These are phyloP conservation scores for Eupithecia exiguata DNA, from an alignment of 2,888 invertebrate genomes.

Conservation along the genomic window DNA sequence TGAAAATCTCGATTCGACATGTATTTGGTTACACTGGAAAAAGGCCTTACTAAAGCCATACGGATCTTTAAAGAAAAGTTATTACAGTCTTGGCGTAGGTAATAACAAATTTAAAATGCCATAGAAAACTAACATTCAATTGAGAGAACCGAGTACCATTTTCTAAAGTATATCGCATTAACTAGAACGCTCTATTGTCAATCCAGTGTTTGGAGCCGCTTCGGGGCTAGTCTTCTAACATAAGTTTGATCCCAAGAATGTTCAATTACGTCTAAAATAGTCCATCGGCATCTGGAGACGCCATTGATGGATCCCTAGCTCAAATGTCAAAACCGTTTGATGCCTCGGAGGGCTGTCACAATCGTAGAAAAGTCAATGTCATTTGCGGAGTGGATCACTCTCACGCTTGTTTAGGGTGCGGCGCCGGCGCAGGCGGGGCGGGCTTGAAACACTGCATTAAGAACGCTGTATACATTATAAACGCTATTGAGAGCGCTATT, in stretches of 20 bases:
- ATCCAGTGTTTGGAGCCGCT: slow-evolving; percentile 50
- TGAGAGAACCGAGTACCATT: slow-evolving; percentile 25
- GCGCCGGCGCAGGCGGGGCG: slow-evolving; percentile 84
- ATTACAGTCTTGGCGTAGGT: slow-evolving; percentile 66
- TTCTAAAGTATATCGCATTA: slow-evolving; percentile 41
- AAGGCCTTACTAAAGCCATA: slow-evolving; percentile 54
- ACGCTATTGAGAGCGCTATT: slow-evolving; percentile 92
- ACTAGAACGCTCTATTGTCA: slow-evolving; percentile 48
- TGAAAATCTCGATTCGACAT: slow-evolving; percentile 49
- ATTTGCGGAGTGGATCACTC: slow-evolving; percentile 35
- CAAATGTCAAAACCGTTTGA: slow-evolving; percentile 49
- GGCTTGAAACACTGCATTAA: slow-evolving; percentile 94
- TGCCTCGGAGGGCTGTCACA: slow-evolving; percentile 52
- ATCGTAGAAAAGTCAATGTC: slow-evolving; percentile 48
- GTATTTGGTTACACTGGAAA: slow-evolving; percentile 55
- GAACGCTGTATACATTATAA: slow-evolving; percentile 95
- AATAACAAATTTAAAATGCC: slow-evolving; percentile 62
- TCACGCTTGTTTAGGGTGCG: slow-evolving; percentile 88
- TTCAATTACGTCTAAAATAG: slow-evolving; percentile 58
- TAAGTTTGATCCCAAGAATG: slow-evolving; percentile 78
- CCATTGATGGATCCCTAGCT: slow-evolving; percentile 54
- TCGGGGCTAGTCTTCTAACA: slow-evolving; percentile 44
- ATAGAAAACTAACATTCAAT: slow-evolving; percentile 45
- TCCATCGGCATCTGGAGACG: slow-evolving; percentile 48
- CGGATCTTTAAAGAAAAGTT: slow-evolving; percentile 54